Base-by-base conservation (phyloP, 2,888 invertebrate species). In the Plemyria rubiginata region DNA sequence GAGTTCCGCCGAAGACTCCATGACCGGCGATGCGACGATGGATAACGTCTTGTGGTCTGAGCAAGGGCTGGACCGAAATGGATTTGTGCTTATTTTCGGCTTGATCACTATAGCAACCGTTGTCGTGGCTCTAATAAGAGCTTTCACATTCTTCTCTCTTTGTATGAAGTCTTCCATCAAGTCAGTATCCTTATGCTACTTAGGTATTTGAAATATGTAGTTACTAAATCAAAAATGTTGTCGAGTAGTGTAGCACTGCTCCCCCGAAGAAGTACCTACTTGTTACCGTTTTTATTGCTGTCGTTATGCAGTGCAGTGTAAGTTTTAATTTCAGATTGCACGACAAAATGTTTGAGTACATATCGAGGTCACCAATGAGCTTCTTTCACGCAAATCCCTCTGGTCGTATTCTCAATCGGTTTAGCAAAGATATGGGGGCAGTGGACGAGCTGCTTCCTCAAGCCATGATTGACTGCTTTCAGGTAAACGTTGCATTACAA, bases 331-430 rank as follows among this genome's bases (percentile, higher is more conserved):
- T 6, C 73, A 92, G 92, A 58, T 86, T 96, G 38, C 97, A 97
- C 79, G 94, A 95, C 70, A 85, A 79, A 60, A 96, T 96, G 95
- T 96, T 96, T 77, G 89, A 89, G 64, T 86, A 90, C 43, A 93
- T 95, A 65, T 87, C 90, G 0, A 78, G 88, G 55, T 90, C 91
- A 1, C 92, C 92, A 32, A 91, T 92, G 92, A 88, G 86, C 64
- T 98, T 98, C 82, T 98, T 97, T 79, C 96, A 98, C 75, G 93
- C 94, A 0, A 98, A 98, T 85, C 97, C 98, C 0, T 95, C 95
- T n/a, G 96, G 96, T 0, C 88, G 96, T 60, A 96, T 98, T 65
- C 88, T 98, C 22, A 94, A 94, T 67, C 83, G 98, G 62, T 98
- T 98, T 78, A 96, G 97, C 45, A 98, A 97, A 83, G 98, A 98